These are phyloP conservation scores for Vimba vimba DNA, from an alignment of 2,113 vertebrate species.

Conservation along the genomic window DNA sequence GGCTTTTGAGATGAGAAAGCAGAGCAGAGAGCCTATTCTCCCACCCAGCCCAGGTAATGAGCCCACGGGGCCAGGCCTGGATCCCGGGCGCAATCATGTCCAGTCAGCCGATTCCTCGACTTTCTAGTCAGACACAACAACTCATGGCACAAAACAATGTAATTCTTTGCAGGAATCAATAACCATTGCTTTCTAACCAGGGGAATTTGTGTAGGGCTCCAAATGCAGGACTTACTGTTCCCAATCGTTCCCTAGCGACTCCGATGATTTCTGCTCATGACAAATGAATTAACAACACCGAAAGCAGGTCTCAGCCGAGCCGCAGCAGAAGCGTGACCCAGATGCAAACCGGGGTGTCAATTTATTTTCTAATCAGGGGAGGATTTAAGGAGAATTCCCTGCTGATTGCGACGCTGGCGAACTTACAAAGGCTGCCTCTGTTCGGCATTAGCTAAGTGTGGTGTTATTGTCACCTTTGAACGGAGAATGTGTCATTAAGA, in stretches of 20 bases:
- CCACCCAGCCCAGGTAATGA: constrained; percentile 45
- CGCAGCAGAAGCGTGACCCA: constrained; percentile 69
- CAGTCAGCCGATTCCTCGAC: constrained; percentile 22
- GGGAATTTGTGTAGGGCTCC: constrained; percentile 27
- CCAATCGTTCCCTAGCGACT: constrained; percentile 38
- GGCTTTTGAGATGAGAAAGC: constrained; percentile 44
- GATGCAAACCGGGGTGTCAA: constrained; percentile 71
- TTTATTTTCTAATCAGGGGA: constrained; percentile 75
- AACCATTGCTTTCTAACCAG: constrained; percentile 13
- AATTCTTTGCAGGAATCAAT: constrained; percentile 53
- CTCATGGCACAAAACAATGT: constrained; percentile 43
- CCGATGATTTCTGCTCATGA: constrained; percentile 55
- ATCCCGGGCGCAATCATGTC: constrained; percentile 8
- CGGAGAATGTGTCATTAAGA: constrained; percentile 47
- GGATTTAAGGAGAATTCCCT: constrained; percentile 73
- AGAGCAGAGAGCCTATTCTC: constrained; percentile 21
- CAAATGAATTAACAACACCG: constrained; percentile 62
- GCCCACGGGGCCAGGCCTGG: constrained; percentile 2
- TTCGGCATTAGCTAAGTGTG: constrained; percentile 72
- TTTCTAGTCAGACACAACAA: constrained; percentile 14
- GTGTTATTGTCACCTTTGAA: constrained; percentile 65
- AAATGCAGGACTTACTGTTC: constrained; percentile 41
- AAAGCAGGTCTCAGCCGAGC: constrained; percentile 64
- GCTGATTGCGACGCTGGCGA: constrained; percentile 65
- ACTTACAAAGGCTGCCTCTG: constrained; percentile 61